phyloP scores from a whole-genome alignment of 2,113 vertebrate genomes.

The Nycticebus coucang region DNA sequence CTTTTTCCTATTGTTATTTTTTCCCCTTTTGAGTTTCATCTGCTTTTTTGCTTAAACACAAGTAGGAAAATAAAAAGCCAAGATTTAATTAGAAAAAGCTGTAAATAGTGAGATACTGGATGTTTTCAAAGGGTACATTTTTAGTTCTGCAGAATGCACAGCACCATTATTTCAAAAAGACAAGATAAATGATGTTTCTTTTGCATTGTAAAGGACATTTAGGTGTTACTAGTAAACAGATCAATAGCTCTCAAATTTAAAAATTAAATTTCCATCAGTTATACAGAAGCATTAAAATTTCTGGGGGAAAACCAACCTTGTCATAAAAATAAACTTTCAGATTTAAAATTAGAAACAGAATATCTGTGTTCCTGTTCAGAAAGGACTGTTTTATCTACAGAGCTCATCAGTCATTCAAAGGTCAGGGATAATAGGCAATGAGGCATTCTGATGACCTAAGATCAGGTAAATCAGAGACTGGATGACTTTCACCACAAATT shows the following conservation, averaged over 20 bases:
- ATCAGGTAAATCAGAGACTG: neutral
- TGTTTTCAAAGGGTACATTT: conserved; percentile 13
- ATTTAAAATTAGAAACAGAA: neutral
- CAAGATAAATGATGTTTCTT: neutral
- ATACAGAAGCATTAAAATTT: neutral
- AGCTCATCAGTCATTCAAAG: neutral
- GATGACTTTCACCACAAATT: neutral
- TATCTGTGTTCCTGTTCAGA: neutral
- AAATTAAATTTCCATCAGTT: neutral
- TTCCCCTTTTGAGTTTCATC: neutral
- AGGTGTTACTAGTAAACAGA: neutral
- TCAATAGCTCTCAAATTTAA: neutral
- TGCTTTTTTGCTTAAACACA: neutral
- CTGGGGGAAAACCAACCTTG: neutral
- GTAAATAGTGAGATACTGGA: neutral
- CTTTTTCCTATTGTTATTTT: neutral
- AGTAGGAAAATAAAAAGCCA: neutral
- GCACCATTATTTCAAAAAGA: neutral
- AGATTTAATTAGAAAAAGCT: neutral
- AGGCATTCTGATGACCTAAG: neutral
- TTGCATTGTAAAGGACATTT: conserved; percentile 4
- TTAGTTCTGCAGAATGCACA: neutral
- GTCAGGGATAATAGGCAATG: neutral
- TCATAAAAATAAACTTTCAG: neutral
- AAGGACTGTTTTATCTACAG: neutral